A percentile compares a stretch with the other conserved stretches of the same genome.
These are phyloP conservation scores for Drosophila sulfurigaster DNA, from an alignment of 1,140 invertebrate species.

Conservation along the genomic window DNA sequence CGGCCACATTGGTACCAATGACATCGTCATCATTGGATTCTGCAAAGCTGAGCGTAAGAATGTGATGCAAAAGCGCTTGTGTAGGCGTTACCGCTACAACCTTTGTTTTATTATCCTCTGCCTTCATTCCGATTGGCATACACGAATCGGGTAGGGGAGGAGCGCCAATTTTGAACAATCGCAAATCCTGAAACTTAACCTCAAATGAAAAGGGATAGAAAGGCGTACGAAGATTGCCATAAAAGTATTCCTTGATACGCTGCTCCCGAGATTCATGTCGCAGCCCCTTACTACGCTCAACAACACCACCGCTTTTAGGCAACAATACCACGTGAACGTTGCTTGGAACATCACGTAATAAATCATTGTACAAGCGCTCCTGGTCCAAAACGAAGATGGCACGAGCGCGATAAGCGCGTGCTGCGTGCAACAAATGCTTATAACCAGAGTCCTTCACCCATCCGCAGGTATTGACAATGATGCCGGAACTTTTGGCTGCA, in stretches of 20 bases:
- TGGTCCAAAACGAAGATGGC: constrained; percentile 98
- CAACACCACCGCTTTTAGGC: constrained; percentile 98
- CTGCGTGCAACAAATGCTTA: constrained; percentile 92
- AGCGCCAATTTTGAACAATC: constrained; percentile 97
- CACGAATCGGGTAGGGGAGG: constrained; percentile 96
- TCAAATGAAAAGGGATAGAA: constrained; percentile 97
- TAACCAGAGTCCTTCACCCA: constrained; percentile 97
- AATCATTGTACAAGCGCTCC: constrained; percentile 97
- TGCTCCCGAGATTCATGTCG: constrained; percentile 92
- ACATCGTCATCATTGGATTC: constrained; percentile 91
- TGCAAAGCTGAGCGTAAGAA: constrained; percentile 95
- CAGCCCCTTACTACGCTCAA: constrained; percentile 91
- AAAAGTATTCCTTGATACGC: constrained; percentile 97
- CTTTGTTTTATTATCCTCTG: constrained; percentile 96
- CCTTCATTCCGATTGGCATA: constrained; percentile 97
- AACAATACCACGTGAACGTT: constrained; percentile 97
- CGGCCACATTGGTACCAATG: constrained; percentile 94
- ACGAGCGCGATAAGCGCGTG: constrained; percentile 97
- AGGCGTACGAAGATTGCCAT: constrained; percentile 91
- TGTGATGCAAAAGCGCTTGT: constrained; percentile 92
- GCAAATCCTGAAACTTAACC: constrained; percentile 94
- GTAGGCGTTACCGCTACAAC: constrained; percentile 92
- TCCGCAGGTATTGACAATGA: constrained; percentile 99
- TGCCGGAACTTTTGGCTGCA: constrained; percentile 94
- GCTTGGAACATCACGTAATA: constrained; percentile 95